Conservation (phyloP, 35 echinoderm and acorn worm species). For the Ptychodera flava region DNA sequence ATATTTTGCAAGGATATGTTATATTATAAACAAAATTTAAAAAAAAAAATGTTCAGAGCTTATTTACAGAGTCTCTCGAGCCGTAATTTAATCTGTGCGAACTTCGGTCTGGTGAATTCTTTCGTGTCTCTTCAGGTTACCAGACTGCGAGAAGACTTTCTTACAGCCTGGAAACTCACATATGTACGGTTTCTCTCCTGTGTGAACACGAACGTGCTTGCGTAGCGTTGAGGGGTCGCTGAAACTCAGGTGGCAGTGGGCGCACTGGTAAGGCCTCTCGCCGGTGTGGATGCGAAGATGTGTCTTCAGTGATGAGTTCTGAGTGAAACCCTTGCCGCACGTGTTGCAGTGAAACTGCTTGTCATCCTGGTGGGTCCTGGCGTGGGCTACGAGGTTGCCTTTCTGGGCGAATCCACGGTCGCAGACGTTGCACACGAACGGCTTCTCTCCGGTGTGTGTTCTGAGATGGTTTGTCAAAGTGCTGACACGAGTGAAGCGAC, state of each 20-base stretch:
- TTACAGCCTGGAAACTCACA: not conserved
- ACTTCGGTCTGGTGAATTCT: too few species aligned
- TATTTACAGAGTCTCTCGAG: too few species aligned
- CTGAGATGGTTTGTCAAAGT: slow-evolving; percentile 30
- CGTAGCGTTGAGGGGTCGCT: not conserved
- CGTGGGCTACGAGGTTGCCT: not conserved
- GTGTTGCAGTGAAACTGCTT: not conserved
- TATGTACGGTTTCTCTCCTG: not conserved
- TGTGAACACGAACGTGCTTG: not conserved
- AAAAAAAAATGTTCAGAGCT: too few species aligned
- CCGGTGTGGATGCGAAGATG: not conserved
- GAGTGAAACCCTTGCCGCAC: not conserved
- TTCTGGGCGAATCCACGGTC: slow-evolving; percentile 26
- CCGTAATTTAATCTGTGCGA: too few species aligned
- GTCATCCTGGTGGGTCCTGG: not conserved
- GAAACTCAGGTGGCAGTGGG: not conserved
- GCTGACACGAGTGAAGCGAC: slow-evolving; percentile 17
- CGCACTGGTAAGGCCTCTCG: not conserved
- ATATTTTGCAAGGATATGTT: too few species aligned
- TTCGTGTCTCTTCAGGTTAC: slow-evolving; percentile 28
- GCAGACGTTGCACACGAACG: slow-evolving; percentile 29
- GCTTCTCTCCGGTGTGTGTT: slow-evolving; percentile 44
- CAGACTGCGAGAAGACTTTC: slow-evolving; percentile 22
- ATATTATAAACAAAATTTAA: too few species aligned
- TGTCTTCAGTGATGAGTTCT: not conserved